Conservation (phyloP, 2,888 invertebrate genomes). For the Diplolepis rosae region DNA sequence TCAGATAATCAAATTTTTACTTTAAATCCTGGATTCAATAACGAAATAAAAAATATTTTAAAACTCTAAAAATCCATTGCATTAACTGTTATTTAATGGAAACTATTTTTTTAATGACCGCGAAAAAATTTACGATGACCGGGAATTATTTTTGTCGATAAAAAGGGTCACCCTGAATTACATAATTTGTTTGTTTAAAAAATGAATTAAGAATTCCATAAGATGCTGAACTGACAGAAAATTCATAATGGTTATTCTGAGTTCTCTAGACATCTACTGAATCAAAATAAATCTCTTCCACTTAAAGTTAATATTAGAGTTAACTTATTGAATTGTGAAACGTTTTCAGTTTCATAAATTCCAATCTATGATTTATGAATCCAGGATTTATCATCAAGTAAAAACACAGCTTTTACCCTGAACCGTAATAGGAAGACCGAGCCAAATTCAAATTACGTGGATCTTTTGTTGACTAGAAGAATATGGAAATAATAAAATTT, state of each 20-base stretch:
- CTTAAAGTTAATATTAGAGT: not conserved
- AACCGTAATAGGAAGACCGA: slow-evolving; percentile 14
- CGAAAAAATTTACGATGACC: too few species aligned
- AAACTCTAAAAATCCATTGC: not conserved
- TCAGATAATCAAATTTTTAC: not conserved
- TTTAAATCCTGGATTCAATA: not conserved
- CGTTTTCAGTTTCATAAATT: not conserved
- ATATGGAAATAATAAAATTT: too few species aligned
- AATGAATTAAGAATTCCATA: not conserved
- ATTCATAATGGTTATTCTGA: not conserved
- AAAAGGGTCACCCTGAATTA: too few species aligned
- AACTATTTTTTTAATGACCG: too few species aligned
- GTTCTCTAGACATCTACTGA: not conserved
- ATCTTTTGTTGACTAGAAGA: not conserved
- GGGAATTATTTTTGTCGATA: too few species aligned
- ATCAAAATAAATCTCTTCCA: not conserved
- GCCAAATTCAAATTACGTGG: not conserved
- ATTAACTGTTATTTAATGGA: too few species aligned
- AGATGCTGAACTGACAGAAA: not conserved
- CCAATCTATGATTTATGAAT: not conserved
- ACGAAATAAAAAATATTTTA: not conserved
- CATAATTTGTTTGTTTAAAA: not conserved
- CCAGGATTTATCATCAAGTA: not conserved
- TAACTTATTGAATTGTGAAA: not conserved
- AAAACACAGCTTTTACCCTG: not conserved